Evolutionary conservation across 2,797 vertebrate genomes (phyloP).

Genomic region (Xenentodon cancila): DNA sequence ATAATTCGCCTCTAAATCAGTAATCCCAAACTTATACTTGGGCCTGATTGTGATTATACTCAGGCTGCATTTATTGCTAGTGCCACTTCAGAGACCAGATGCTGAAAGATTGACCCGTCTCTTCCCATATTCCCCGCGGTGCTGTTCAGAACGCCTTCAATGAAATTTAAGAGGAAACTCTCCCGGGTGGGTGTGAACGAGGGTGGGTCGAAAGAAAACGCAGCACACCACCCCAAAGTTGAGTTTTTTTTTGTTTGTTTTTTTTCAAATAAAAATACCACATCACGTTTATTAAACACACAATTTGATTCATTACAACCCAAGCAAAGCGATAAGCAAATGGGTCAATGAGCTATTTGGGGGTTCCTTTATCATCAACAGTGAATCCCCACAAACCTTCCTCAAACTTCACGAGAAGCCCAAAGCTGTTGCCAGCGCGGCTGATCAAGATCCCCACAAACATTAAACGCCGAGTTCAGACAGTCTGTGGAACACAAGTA

Average conservation of each 20-base stretch:
- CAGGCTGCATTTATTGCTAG: constrained; percentile 77
- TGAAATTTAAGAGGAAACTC: constrained; percentile 35
- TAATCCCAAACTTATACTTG: constrained; percentile 48
- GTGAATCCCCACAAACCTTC: constrained; percentile 12
- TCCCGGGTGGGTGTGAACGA: constrained; percentile 27
- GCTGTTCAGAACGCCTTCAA: constrained; percentile 28
- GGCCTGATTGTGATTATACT: constrained; percentile 68
- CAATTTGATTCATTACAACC: constrained; percentile 68
- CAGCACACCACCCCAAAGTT: constrained; percentile 14
- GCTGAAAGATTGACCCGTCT: constrained; percentile 40
- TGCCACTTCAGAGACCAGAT: constrained; percentile 65
- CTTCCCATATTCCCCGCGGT: constrained; percentile 28
- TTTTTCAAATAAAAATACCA: constrained; percentile 34
- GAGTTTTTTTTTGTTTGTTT: not conserved
- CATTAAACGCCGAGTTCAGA: constrained; percentile 36
- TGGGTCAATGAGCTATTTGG: constrained; percentile 55
- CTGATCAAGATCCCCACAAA: constrained; percentile 49
- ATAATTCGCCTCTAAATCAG: constrained; percentile 22
- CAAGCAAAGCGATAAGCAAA: constrained; percentile 63
- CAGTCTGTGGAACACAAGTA: constrained; percentile 59
- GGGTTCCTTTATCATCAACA: constrained; percentile 45
- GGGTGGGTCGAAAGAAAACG: constrained; percentile 22
- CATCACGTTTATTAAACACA: constrained; percentile 60
- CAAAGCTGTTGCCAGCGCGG: constrained; percentile 30
- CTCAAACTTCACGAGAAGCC: constrained; percentile 31